phyloP scores from a whole-genome alignment of 2,113 vertebrate species.

The Labeo catla region DNA sequence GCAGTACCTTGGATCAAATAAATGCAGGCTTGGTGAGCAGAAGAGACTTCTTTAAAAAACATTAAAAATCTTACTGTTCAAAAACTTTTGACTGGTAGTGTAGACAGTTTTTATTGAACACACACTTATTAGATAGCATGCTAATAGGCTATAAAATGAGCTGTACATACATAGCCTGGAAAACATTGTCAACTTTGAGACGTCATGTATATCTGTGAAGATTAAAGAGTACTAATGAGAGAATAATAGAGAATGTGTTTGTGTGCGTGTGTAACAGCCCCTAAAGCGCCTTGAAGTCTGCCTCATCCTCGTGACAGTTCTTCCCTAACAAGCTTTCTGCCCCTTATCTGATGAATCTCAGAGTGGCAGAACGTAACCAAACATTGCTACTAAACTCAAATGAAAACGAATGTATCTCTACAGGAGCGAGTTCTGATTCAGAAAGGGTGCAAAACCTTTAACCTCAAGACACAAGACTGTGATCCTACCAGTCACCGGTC shows the following conservation, averaged over 20 bases:
- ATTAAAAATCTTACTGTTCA: no score
- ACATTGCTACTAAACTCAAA: conserved; percentile 41
- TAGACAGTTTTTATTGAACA: no score
- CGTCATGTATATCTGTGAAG: background rate
- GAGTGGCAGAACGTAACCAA: conserved; percentile 54
- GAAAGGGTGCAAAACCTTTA: conserved; percentile 23
- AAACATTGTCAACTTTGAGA: background rate
- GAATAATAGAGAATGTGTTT: background rate
- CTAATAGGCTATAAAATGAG: background rate
- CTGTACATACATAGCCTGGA: background rate
- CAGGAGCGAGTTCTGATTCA: conserved; percentile 25
- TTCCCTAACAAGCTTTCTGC: conserved; percentile 49
- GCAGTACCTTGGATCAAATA: no score
- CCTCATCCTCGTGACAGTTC: conserved; percentile 32
- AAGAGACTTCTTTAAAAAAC: no score
- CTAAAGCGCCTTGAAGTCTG: conserved; percentile 54
- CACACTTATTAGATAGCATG: background rate
- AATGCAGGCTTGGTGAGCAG: no score
- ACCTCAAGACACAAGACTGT: background rate
- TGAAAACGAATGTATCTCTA: conserved; percentile 37
- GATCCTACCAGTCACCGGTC: background rate
- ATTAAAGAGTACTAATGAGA: conserved; percentile 5
- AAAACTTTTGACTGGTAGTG: no score
- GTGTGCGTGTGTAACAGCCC: background rate
- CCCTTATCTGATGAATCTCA: conserved; percentile 50